These are phyloP conservation scores for Melanogrammus aeglefinus DNA, from an alignment of 2,797 vertebrate genomes.

Conservation along the genomic window DNA sequence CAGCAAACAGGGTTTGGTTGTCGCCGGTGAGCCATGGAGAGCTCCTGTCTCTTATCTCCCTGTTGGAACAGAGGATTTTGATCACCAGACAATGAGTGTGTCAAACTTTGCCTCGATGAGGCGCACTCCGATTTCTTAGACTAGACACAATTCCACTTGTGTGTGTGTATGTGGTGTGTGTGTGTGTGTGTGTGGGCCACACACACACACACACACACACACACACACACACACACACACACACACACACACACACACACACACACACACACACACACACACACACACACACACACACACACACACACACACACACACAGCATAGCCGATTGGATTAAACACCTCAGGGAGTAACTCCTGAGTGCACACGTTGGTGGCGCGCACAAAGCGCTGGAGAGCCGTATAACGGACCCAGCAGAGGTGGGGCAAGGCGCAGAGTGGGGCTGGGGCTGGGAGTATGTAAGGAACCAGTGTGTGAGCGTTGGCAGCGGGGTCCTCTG, in stretches of 20 bases:
- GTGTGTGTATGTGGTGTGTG: no score
- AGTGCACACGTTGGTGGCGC: neutral
- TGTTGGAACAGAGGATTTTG: slow-evolving; percentile 14
- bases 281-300: slow-evolving; percentile 6
- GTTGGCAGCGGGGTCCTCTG: slow-evolving; percentile 22
- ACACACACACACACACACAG: neutral
- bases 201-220: neutral
- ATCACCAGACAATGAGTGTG: slow-evolving; percentile 9
- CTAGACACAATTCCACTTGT: neutral
- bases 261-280: neutral
- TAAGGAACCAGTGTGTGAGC: slow-evolving; percentile 6
- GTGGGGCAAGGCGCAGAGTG: neutral
- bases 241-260: neutral
- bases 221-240: slow-evolving; percentile 1
- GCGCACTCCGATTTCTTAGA: slow-evolving; percentile 17
- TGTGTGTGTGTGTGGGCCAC: no score
- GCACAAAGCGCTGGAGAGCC: slow-evolving; percentile 31
- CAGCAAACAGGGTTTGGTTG: slow-evolving; percentile 19
- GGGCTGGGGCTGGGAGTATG: neutral
- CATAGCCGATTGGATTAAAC: neutral
- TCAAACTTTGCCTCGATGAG: slow-evolving; percentile 30
- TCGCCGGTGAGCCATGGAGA: slow-evolving; percentile 31
- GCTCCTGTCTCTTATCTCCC: slow-evolving; percentile 17
- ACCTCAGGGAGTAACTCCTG: neutral
- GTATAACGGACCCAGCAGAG: slow-evolving; percentile 32